Percentiles rank a stretch among this genome's conserved stretches.
Conservation (phyloP, 2,113 vertebrate genomes). For the Prinia subflava region DNA sequence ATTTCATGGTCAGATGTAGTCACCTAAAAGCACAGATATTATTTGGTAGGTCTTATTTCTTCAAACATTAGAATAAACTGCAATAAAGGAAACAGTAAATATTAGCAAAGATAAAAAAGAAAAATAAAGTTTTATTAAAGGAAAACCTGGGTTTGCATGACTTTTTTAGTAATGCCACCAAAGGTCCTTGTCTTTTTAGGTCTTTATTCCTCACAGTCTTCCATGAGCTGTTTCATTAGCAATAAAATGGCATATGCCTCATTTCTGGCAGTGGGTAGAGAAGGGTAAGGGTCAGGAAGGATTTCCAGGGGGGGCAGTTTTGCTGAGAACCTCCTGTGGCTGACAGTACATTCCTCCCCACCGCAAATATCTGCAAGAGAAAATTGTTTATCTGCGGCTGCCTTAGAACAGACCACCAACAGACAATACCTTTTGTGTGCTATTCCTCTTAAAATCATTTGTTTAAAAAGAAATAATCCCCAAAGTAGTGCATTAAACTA, state of each 20-base stretch:
- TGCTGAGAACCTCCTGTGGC: not conserved
- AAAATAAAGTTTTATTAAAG: not conserved
- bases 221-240: not conserved
- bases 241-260: not conserved
- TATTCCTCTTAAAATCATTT: not conserved
- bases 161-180: accelerated
- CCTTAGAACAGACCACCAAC: constrained; percentile 38
- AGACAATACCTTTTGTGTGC: constrained; percentile 51
- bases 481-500: constrained; percentile 5
- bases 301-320: not conserved
- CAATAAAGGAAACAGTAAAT: not conserved
- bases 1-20: not conserved
- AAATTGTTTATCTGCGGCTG: constrained; percentile 1
- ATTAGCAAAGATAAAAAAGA: not conserved
- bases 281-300: not conserved
- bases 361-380: not conserved
- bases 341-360: not conserved
- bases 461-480: constrained; percentile 18
- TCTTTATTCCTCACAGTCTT: not conserved
- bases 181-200: not conserved
- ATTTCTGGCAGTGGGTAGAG: not conserved
- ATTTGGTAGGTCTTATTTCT: not conserved
- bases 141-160: not conserved
- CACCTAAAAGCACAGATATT: not conserved
- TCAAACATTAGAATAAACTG: not conserved